phyloP scores from a whole-genome alignment of 2,797 vertebrate genomes.

The Sylvilagus floridanus region DNA sequence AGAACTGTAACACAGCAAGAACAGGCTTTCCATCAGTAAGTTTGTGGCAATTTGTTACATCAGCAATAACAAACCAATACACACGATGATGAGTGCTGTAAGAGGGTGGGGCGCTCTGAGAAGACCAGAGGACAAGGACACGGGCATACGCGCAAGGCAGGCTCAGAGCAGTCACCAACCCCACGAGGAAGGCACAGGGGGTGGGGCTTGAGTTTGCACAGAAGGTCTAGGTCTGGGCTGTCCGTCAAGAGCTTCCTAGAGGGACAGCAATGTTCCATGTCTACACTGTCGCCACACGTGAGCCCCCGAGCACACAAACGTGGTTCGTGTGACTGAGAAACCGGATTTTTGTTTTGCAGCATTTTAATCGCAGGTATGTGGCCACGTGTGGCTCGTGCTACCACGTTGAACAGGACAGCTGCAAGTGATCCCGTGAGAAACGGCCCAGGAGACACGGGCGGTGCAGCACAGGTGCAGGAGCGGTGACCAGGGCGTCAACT shows the following conservation, averaged over 20 bases:
- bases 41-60: neutral
- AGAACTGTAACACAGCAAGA: neutral
- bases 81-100: neutral
- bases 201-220: neutral
- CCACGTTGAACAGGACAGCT: neutral
- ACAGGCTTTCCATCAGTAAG: neutral
- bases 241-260: neutral
- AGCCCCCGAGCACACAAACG: neutral
- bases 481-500: neutral
- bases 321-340: neutral
- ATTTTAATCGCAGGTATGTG: neutral
- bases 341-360: neutral
- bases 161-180: neutral
- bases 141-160: neutral
- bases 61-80: neutral
- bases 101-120: neutral
- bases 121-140: neutral
- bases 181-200: neutral
- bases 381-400: rapidly evolving
- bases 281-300: neutral
- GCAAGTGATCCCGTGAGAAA: neutral
- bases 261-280: neutral
- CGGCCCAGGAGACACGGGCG: neutral
- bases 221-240: neutral
- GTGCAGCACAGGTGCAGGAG: neutral